Evolutionary conservation across 1,140 invertebrate species (phyloP).

Genomic region (Pissodes strobi): DNA sequence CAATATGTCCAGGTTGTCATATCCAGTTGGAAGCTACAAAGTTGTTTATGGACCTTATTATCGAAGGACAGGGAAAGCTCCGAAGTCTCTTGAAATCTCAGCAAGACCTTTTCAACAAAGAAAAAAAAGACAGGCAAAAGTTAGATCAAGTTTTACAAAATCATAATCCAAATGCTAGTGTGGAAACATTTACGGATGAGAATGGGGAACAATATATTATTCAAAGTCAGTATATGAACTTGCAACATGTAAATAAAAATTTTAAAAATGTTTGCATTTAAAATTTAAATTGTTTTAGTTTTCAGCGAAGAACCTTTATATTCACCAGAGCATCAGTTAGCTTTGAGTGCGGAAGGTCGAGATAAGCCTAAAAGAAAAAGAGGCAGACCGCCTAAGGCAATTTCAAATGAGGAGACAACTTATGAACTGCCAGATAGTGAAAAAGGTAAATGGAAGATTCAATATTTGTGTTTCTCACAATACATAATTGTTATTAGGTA

Average conservation of each 20-base stretch:
- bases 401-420: conserved; percentile 42
- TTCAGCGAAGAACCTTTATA: conserved; percentile 63
- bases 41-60: conserved; percentile 71
- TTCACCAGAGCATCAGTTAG: conserved; percentile 61
- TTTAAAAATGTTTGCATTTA: background rate
- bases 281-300: conserved; percentile 24
- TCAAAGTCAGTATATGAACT: conserved; percentile 58
- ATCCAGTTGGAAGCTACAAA: conserved; percentile 73
- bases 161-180: conserved; percentile 47
- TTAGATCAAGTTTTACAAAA: conserved; percentile 48
- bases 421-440: conserved; percentile 53
- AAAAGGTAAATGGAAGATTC: conserved; percentile 55
- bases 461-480: too few relatives aligned
- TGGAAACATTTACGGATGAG: conserved; percentile 51
- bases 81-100: conserved; percentile 60
- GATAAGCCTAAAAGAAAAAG: conserved; percentile 69
- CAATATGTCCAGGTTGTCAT: conserved; percentile 74
- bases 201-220: conserved; percentile 59
- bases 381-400: conserved; percentile 67
- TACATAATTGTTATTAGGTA: too few relatives aligned
- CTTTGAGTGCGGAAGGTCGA: conserved; percentile 65
- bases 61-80: conserved; percentile 67
- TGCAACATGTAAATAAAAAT: conserved; percentile 6
- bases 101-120: conserved; percentile 41
- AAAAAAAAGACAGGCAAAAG: conserved; percentile 47